Conservation (phyloP, 2,797 vertebrate genomes). For the Cyclura pinguis region DNA sequence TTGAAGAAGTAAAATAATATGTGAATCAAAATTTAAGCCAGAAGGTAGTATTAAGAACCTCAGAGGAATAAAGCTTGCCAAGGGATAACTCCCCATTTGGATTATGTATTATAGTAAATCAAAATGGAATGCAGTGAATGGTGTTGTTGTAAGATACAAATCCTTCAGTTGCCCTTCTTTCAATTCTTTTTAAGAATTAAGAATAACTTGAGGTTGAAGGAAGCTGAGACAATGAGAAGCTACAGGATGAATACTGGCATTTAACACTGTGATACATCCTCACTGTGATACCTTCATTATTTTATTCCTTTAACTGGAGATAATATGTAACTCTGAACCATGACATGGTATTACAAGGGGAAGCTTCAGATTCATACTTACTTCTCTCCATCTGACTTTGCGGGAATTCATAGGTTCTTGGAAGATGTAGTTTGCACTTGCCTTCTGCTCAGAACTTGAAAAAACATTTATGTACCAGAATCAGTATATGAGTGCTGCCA, state of each 20-base stretch:
- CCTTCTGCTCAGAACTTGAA: neutral
- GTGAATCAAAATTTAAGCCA: neutral
- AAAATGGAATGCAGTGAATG: neutral
- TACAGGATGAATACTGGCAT: neutral
- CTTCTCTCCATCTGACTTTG: neutral
- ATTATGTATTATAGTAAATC: neutral
- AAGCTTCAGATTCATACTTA: neutral
- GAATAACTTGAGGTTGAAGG: neutral
- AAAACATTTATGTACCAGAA: neutral
- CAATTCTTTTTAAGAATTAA: neutral
- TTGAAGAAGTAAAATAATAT: neutral
- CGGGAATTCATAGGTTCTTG: neutral
- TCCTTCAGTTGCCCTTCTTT: neutral
- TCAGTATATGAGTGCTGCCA: neutral
- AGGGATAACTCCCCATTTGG: neutral
- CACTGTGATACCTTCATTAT: neutral
- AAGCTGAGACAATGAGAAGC: neutral
- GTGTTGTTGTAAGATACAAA: neutral
- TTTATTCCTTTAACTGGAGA: no score
- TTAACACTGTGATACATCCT: neutral
- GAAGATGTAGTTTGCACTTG: neutral
- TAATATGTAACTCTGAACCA: neutral
- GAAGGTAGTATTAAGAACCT: neutral
- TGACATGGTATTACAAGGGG: neutral
- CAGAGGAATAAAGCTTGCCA: neutral